Evolutionary conservation across 2,888 invertebrate species (phyloP).

Genomic region (Dascillus cervinus): DNA sequence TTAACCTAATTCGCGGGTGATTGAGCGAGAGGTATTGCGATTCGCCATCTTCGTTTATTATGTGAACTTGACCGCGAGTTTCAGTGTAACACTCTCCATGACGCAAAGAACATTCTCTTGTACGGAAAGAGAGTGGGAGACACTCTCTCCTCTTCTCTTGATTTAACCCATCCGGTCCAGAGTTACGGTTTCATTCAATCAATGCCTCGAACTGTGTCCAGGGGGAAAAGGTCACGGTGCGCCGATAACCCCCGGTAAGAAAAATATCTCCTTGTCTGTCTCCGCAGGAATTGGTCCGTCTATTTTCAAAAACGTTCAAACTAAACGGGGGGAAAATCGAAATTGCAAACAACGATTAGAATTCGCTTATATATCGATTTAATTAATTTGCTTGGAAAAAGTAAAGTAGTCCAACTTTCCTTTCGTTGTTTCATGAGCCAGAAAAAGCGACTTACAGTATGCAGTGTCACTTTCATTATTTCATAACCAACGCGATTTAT

Average conservation of each 20-base stretch:
- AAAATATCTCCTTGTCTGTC: too few relatives aligned
- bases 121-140: slow-evolving; percentile 1
- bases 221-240: too few relatives aligned
- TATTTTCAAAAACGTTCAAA: too few relatives aligned
- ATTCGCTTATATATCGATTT: too few relatives aligned
- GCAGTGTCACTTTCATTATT: slow-evolving; percentile 29
- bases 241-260: too few relatives aligned
- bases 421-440: slow-evolving; percentile 18
- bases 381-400: too few relatives aligned
- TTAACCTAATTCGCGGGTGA: slow-evolving; percentile 6
- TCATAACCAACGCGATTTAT: slow-evolving; percentile 22
- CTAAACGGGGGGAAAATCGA: too few relatives aligned
- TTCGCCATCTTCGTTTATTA: slow-evolving; percentile 6
- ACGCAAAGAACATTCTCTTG: slow-evolving; percentile 10
- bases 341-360: too few relatives aligned
- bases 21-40: slow-evolving; percentile 4
- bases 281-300: too few relatives aligned
- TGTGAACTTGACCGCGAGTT: slow-evolving; percentile 12
- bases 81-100: slow-evolving; percentile 11
- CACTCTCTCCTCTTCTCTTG: slow-evolving; percentile 11
- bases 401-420: slow-evolving; percentile 21
- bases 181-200: slow-evolving; percentile 7
- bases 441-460: slow-evolving; percentile 25
- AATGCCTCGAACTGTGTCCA: too few relatives aligned
- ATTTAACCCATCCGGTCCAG: slow-evolving; percentile 7